A percentile compares a stretch with the other conserved stretches of the same genome.
phyloP scores from a whole-genome alignment of 1,140 invertebrate genomes.

The Vollenhovia emeryi region DNA sequence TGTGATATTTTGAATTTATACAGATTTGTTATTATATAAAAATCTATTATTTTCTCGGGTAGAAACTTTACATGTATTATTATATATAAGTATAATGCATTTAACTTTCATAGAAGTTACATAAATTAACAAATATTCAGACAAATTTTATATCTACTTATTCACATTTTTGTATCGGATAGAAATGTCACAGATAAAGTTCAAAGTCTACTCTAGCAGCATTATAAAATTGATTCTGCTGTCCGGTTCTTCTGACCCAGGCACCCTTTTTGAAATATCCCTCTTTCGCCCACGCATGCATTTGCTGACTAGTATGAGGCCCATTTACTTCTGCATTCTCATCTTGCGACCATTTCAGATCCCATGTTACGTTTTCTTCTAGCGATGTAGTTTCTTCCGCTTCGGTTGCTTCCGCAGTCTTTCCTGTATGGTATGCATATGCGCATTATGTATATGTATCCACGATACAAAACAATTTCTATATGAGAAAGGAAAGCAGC shows the following conservation, averaged over 20 bases:
- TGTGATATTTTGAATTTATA: not conserved
- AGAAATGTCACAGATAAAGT: constrained; percentile 88
- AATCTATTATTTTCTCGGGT: not conserved
- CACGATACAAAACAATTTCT: not conserved
- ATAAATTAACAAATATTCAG: not conserved
- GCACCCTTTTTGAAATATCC: constrained; percentile 95
- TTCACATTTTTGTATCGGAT: not conserved
- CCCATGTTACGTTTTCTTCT: constrained; percentile 90
- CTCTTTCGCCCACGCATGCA: constrained; percentile 94
- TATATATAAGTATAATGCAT: not conserved
- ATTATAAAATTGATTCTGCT: constrained; percentile 92
- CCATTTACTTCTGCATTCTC: constrained; percentile 92
- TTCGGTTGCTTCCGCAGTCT: not conserved
- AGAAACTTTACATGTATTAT: not conserved
- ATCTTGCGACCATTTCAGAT: constrained; percentile 95
- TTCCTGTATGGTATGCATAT: constrained; percentile 5
- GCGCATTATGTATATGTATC: not conserved
- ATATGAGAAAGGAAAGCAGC: not conserved
- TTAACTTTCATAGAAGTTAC: not conserved
- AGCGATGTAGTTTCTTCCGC: not conserved
- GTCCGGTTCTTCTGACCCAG: constrained; percentile 92
- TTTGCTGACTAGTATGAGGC: constrained; percentile 93
- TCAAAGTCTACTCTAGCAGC: constrained; percentile 97
- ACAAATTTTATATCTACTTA: constrained; percentile 28
- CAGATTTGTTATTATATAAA: not conserved